Conservation (phyloP, 2,888 invertebrate species). For the Pinctada fucata region DNA sequence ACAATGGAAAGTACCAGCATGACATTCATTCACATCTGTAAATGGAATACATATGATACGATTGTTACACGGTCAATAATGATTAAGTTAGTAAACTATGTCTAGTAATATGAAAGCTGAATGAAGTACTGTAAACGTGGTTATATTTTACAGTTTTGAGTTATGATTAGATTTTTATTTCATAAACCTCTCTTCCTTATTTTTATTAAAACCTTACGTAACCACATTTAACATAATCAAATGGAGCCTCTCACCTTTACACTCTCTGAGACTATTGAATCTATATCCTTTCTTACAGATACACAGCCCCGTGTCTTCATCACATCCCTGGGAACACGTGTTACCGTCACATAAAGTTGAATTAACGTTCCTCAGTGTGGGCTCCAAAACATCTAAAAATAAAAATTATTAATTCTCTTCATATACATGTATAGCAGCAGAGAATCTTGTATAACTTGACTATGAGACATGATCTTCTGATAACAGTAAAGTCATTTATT, state of each 20-base stretch:
- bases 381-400: slow-evolving; percentile 55
- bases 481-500: too few species aligned
- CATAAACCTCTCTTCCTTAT: slow-evolving; percentile 23
- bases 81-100: too few species aligned
- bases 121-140: too few species aligned
- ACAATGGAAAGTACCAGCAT: slow-evolving; percentile 61
- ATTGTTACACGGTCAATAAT: too few species aligned
- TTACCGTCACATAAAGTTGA: slow-evolving; percentile 48
- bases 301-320: slow-evolving; percentile 65
- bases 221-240: too few species aligned
- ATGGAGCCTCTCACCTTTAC: slow-evolving; percentile 48
- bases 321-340: slow-evolving; percentile 67
- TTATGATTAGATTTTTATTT: neutral
- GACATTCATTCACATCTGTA: slow-evolving; percentile 73
- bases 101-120: too few species aligned
- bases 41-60: neutral
- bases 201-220: too few species aligned
- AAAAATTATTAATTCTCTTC: neutral
- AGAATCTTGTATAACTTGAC: too few species aligned
- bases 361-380: slow-evolving; percentile 49
- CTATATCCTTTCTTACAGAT: slow-evolving; percentile 68
- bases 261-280: slow-evolving; percentile 45
- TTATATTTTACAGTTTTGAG: too few species aligned
- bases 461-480: too few species aligned
- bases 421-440: too few species aligned